These are phyloP conservation scores for Congeria kusceri DNA, from an alignment of 2,888 invertebrate species.

Conservation along the genomic window DNA sequence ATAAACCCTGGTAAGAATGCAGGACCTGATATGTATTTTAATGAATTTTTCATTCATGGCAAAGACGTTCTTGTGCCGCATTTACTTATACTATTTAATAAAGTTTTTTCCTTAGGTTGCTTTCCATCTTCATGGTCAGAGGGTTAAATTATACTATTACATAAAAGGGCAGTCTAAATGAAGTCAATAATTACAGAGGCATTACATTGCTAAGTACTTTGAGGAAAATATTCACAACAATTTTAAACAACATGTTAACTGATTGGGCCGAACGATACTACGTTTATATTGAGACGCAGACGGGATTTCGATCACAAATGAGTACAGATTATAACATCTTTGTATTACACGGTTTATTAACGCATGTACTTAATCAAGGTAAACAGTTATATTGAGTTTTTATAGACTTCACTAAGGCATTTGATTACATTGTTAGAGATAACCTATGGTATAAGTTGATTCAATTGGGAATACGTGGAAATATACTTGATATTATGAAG, in stretches of 20 bases:
- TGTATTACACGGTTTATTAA: background rate
- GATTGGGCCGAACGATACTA: constrained; percentile 26
- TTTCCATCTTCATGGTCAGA: constrained; percentile 19
- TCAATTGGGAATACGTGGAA: constrained; percentile 12
- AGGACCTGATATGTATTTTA: constrained; percentile 22
- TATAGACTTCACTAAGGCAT: background rate
- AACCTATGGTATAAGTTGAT: constrained; percentile 7
- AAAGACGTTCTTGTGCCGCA: background rate
- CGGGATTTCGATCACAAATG: constrained; percentile 19
- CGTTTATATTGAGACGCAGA: constrained; percentile 28
- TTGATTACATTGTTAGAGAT: background rate
- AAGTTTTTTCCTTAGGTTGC: background rate
- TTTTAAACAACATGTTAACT: constrained; percentile 17
- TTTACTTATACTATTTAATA: background rate
- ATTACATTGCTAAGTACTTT: constrained; percentile 18
- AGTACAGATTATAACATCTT: constrained; percentile 8
- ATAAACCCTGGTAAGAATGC: constrained; percentile 3
- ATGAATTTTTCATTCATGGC: constrained; percentile 28
- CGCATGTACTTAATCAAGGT: background rate
- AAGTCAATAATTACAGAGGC: constrained; percentile 29
- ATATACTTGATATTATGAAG: background rate
- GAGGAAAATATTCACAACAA: background rate
- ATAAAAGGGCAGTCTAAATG: constrained; percentile 1
- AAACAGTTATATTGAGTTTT: background rate
- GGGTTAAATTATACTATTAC: constrained; percentile 14